These are phyloP conservation scores for Cladopsammia gracilis DNA, from an alignment of 64 coral and sea anemone species.

Conservation along the genomic window DNA sequence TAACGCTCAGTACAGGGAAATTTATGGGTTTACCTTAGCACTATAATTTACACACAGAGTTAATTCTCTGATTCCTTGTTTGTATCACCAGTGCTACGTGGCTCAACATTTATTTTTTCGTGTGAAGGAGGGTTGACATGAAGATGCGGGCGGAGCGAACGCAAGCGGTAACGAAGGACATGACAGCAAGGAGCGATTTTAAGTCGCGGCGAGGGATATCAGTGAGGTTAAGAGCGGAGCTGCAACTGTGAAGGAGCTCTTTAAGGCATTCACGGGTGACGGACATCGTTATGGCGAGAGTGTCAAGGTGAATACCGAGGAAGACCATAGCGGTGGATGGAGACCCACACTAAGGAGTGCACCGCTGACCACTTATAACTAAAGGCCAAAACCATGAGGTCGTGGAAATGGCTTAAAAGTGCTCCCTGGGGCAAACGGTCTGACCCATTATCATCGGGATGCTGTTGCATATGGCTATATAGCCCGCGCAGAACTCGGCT, in stretches of 20 bases:
- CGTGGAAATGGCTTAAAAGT: constrained; percentile 17
- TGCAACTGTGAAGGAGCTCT: constrained; percentile 14
- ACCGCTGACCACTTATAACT: constrained; percentile 54
- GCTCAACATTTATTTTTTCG: too few relatives aligned
- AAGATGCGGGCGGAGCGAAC: too few relatives aligned
- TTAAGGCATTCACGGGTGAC: constrained; percentile 1
- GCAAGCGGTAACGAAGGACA: too few relatives aligned
- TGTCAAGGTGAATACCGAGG: constrained; percentile 13
- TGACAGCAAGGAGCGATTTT: background rate
- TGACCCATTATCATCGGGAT: too few relatives aligned
- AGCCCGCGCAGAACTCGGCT: constrained; percentile 4
- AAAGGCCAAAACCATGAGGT: too few relatives aligned
- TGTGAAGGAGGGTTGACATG: too few relatives aligned
- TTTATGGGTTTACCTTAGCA: too few relatives aligned
- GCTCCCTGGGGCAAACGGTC: too few relatives aligned
- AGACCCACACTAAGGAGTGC: background rate
- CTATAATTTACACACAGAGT: too few relatives aligned
- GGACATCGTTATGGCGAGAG: constrained; percentile 11
- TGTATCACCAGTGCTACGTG: too few relatives aligned
- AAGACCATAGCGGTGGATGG: background rate
- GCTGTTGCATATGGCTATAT: constrained; percentile 7
- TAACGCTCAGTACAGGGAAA: too few relatives aligned
- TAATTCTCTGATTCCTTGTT: too few relatives aligned
- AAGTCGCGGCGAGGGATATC: background rate
- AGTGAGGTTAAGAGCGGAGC: background rate